Conservation (phyloP, 2,797 vertebrate species). For the Falco naumanni region DNA sequence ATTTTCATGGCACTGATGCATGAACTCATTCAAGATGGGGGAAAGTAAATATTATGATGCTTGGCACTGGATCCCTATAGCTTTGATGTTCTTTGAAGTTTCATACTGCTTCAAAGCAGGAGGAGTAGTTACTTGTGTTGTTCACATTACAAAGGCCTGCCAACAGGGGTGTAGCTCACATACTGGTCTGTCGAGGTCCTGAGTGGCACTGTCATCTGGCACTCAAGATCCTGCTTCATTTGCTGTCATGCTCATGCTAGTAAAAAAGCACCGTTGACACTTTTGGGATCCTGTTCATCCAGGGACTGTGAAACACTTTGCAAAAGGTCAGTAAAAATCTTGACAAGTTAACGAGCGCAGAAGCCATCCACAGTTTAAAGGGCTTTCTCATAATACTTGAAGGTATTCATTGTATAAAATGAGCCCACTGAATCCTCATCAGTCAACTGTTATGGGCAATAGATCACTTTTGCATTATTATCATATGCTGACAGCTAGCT, state of each 20-base stretch:
- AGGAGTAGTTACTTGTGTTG: background rate
- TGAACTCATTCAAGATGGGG: conserved; percentile 11
- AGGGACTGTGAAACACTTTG: background rate
- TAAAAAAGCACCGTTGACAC: background rate
- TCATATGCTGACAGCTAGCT: background rate
- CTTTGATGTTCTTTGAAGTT: conserved; percentile 43
- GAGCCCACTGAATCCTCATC: background rate
- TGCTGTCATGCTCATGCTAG: background rate
- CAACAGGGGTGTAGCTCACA: background rate
- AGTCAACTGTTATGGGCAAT: background rate
- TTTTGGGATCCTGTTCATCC: background rate
- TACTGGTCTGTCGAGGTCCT: background rate
- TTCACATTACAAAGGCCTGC: conserved; percentile 1
- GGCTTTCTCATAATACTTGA: background rate
- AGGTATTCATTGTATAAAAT: background rate
- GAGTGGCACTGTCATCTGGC: background rate
- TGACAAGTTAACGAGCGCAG: background rate
- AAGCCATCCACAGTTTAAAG: background rate
- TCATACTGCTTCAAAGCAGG: conserved; percentile 21
- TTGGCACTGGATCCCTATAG: conserved; percentile 8
- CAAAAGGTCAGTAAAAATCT: background rate
- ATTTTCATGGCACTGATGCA: background rate
- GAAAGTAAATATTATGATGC: conserved; percentile 40
- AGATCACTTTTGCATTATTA: background rate
- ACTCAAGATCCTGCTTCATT: background rate